A percentile compares a stretch with the other conserved stretches of the same genome.
Evolutionary conservation across 2,797 vertebrate species (phyloP).

Genomic region (Crocodylus rhombifer): DNA sequence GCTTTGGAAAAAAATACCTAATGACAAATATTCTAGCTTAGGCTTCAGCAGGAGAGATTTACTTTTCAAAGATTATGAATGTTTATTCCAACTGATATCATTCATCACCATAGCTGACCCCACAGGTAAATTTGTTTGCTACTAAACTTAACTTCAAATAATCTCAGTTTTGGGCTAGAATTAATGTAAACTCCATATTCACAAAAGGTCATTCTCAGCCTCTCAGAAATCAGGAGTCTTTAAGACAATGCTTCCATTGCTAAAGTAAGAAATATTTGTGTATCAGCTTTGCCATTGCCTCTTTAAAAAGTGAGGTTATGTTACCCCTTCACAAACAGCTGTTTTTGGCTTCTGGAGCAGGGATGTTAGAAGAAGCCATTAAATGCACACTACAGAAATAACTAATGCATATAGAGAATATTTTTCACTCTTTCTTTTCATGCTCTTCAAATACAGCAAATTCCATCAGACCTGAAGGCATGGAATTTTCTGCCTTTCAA

Average conservation of each 20-base stretch:
- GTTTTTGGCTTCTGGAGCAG: background rate
- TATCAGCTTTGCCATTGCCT: background rate
- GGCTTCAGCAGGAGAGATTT: background rate
- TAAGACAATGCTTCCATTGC: background rate
- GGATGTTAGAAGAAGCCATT: background rate
- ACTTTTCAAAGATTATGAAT: conserved; percentile 6
- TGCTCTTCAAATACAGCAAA: background rate
- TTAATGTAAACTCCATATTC: background rate
- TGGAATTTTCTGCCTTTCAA: background rate
- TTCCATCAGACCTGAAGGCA: background rate
- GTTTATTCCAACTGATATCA: background rate
- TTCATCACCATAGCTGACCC: background rate
- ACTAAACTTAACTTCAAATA: background rate
- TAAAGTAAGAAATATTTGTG: background rate
- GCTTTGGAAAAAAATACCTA: background rate
- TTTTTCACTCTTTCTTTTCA: background rate
- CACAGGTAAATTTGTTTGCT: background rate
- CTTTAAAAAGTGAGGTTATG: background rate
- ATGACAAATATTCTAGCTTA: background rate
- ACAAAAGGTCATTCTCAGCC: background rate
- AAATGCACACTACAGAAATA: background rate
- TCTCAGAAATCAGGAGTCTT: background rate
- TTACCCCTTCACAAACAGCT: background rate
- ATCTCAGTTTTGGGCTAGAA: background rate
- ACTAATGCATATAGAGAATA: background rate